phyloP scores from a whole-genome alignment of 2,888 invertebrate species.

The Cryptocheilus praepositus region DNA sequence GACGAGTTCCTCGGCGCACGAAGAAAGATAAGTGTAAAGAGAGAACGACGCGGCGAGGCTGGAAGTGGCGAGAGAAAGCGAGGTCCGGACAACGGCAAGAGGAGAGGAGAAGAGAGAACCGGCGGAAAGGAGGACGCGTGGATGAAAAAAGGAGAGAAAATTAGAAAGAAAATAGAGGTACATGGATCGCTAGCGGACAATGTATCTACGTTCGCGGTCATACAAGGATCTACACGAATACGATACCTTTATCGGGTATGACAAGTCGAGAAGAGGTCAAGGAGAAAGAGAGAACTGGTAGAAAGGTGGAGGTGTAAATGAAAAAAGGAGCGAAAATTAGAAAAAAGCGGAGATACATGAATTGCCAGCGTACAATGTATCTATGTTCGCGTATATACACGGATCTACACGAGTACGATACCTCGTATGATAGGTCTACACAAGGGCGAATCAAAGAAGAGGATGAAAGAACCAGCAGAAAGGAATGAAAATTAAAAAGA shows the following conservation, averaged over 20 bases:
- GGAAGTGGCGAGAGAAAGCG: background rate
- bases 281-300: too few species aligned
- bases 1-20: constrained; percentile 1
- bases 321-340: too few species aligned
- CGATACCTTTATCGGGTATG: too few species aligned
- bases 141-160: constrained; percentile 4
- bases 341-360: too few species aligned
- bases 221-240: too few species aligned
- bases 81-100: background rate
- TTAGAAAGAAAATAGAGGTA: constrained; percentile 21
- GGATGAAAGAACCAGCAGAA: background rate
- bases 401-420: too few species aligned
- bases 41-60: constrained; percentile 10
- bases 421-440: too few species aligned
- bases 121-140: constrained; percentile 11
- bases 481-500: constrained; percentile 17
- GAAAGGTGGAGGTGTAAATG: too few species aligned
- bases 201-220: too few species aligned
- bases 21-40: constrained; percentile 13
- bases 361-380: too few species aligned
- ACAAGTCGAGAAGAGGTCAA: too few species aligned
- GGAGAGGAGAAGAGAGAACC: background rate
- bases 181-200: constrained; percentile 15
- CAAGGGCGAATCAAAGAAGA: background rate
- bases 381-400: too few species aligned